Evolutionary conservation across 2,113 vertebrate species (phyloP).

Genomic region (Aldabrachelys gigantea): DNA sequence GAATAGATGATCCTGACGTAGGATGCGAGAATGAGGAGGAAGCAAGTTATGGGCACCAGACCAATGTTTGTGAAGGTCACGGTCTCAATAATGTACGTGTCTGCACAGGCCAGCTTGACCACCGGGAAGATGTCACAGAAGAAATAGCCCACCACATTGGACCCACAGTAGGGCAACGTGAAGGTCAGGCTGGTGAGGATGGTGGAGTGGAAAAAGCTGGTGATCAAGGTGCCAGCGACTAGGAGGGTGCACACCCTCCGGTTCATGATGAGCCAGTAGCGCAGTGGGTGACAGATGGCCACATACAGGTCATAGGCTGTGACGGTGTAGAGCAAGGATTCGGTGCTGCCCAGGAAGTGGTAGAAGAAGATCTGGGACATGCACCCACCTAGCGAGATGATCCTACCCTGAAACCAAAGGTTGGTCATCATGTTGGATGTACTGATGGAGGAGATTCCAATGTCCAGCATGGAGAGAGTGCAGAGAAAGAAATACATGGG

Average conservation of each 20-base stretch:
- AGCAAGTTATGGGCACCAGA: constrained; percentile 64
- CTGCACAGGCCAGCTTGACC: background rate
- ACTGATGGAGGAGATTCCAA: no score
- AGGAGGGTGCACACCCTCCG: constrained; percentile 31
- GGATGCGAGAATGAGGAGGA: constrained; percentile 42
- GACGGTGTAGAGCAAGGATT: constrained; percentile 58
- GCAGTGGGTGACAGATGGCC: constrained; percentile 74
- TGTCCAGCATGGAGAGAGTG: no score
- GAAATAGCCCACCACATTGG: constrained; percentile 26
- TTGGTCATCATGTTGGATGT: no score
- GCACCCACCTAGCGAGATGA: no score
- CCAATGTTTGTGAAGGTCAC: constrained; percentile 73
- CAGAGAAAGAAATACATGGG: no score
- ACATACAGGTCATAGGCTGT: constrained; percentile 82
- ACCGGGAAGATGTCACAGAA: constrained; percentile 2
- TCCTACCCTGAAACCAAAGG: no score
- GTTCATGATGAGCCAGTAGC: constrained; percentile 74
- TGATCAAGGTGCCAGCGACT: constrained; percentile 61
- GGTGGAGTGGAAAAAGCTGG: constrained; percentile 54
- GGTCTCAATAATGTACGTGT: constrained; percentile 56
- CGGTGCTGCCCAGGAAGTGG: constrained; percentile 37
- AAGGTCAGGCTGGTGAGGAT: constrained; percentile 54
- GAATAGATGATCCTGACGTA: constrained; percentile 50
- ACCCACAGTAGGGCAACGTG: constrained; percentile 46
- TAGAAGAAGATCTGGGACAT: constrained; percentile 71